Conservation (phyloP, 2,113 vertebrate genomes). For the Grammomys surdaster region DNA sequence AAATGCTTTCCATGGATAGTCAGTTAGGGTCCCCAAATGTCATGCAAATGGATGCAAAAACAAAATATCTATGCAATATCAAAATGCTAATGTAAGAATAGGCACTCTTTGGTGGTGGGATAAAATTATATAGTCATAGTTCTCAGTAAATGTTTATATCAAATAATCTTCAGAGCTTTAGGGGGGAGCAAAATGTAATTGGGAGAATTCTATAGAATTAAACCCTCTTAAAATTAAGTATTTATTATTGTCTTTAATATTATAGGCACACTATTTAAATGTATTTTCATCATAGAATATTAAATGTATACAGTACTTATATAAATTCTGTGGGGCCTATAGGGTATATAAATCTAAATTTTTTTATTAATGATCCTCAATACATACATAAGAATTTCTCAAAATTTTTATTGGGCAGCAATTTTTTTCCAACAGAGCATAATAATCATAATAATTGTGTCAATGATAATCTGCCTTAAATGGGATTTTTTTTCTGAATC, state of each 20-base stretch:
- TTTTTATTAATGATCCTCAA: constrained; percentile 57
- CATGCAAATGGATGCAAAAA: not conserved
- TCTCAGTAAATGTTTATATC: constrained; percentile 38
- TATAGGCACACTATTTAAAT: constrained; percentile 29
- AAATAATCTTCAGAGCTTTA: constrained; percentile 51
- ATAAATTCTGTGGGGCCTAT: not conserved
- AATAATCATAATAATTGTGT: not conserved
- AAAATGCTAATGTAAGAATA: constrained; percentile 41
- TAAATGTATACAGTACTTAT: constrained; percentile 42
- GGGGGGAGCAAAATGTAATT: constrained; percentile 46
- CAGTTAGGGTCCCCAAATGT: not conserved
- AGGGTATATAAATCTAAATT: constrained; percentile 56
- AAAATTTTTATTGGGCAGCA: constrained; percentile 53
- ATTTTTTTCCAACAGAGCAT: constrained; percentile 39
- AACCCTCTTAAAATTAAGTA: constrained; percentile 6
- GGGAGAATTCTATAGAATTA: constrained; percentile 38
- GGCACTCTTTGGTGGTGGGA: not conserved
- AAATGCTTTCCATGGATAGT: not conserved
- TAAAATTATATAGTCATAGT: not conserved
- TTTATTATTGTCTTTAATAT: constrained; percentile 46
- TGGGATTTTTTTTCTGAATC: not conserved
- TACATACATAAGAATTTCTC: constrained; percentile 20
- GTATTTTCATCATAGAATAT: constrained; percentile 44
- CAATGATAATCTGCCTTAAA: not conserved
- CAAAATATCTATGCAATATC: not conserved